Conservation (phyloP, 1,140 invertebrate genomes). For the Zaprionus kolodkinae region DNA sequence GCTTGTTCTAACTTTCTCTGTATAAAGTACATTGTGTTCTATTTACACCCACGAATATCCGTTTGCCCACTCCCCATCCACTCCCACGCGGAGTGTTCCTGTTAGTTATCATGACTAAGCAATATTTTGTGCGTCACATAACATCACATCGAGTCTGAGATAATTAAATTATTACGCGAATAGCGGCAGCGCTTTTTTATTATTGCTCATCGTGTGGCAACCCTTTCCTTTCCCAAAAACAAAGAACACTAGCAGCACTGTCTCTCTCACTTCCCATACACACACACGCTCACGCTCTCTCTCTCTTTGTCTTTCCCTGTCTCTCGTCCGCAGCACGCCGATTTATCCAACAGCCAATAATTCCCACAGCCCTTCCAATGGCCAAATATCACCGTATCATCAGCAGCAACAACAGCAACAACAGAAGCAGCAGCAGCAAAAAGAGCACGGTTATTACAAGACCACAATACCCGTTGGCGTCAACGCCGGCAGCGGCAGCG, state of each 20-base stretch:
- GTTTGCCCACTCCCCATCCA: too few species aligned
- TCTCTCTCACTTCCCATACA: background rate
- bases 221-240: slow-evolving; percentile 9
- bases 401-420: slow-evolving; percentile 52
- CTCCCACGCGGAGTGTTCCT: background rate
- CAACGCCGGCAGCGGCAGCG: slow-evolving; percentile 27
- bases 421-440: slow-evolving; percentile 45
- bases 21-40: background rate
- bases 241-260: background rate
- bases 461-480: slow-evolving; percentile 74
- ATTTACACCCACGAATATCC: slow-evolving; percentile 1
- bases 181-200: slow-evolving; percentile 14
- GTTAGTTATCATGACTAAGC: slow-evolving; percentile 10
- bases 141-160: slow-evolving; percentile 26
- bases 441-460: slow-evolving; percentile 63
- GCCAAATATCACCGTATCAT: slow-evolving; percentile 70
- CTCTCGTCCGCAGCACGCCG: slow-evolving; percentile 62
- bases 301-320: slow-evolving; percentile 30
- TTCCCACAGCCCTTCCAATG: slow-evolving; percentile 76
- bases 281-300: slow-evolving; percentile 25
- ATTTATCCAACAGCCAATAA: slow-evolving; percentile 77
- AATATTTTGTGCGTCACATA: slow-evolving; percentile 23
- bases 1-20: background rate
- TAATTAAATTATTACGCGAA: slow-evolving; percentile 45
- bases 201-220: slow-evolving; percentile 3